phyloP scores from a whole-genome alignment of 1,140 invertebrate genomes.

The Lutraria rhynchaena region DNA sequence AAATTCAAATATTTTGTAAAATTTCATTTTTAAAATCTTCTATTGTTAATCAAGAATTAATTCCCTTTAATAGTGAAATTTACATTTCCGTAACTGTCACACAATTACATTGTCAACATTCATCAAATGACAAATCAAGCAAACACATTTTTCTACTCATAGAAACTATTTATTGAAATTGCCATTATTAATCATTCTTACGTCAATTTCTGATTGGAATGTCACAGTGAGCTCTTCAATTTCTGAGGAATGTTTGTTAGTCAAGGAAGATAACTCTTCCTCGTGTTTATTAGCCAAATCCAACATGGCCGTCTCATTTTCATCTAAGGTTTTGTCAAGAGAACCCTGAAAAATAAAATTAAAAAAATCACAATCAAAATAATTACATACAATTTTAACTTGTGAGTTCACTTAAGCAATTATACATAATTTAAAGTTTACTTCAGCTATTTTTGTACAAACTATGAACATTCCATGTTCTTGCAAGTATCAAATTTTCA shows the following conservation, averaged over 20 bases:
- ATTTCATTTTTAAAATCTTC: too few species aligned
- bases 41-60: too few species aligned
- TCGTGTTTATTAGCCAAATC: constrained; percentile 55
- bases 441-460: too few species aligned
- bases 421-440: not conserved
- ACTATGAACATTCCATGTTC: too few species aligned
- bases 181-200: too few species aligned
- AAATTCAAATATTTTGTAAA: too few species aligned
- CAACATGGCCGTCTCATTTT: constrained; percentile 36
- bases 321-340: constrained; percentile 60
- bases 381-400: not conserved
- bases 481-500: not conserved
- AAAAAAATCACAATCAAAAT: not conserved
- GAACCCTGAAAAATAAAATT: constrained; percentile 59
- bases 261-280: constrained; percentile 60
- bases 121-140: too few species aligned
- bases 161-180: too few species aligned
- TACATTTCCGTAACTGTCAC: too few species aligned
- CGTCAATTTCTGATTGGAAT: constrained; percentile 59
- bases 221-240: constrained; percentile 44
- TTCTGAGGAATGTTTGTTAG: constrained; percentile 56
- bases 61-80: too few species aligned
- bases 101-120: too few species aligned
- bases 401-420: not conserved
- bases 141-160: too few species aligned